Conservation (phyloP, 2,113 vertebrate genomes). For the Columba livia region DNA sequence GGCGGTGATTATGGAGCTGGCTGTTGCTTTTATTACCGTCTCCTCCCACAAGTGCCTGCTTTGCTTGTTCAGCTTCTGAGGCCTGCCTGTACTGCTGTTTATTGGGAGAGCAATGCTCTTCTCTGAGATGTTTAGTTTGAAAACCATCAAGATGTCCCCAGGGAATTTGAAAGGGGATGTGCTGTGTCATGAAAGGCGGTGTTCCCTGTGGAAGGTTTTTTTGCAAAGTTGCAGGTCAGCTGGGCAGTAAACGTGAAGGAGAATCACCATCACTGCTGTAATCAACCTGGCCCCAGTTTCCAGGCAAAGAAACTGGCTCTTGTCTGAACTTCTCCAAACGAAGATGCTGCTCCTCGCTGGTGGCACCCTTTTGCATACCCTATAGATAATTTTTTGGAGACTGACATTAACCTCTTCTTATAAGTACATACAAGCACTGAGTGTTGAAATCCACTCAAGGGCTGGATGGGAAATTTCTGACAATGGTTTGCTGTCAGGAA, state of each 20-base stretch:
- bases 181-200: not conserved
- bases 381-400: not conserved
- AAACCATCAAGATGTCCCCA: not conserved
- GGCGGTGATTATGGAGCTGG: not conserved
- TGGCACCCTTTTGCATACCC: not conserved
- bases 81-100: not conserved
- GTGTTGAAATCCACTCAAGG: slow-evolving; percentile 47
- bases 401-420: not conserved
- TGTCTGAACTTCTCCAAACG: not conserved
- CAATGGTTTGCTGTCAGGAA: slow-evolving; percentile 41
- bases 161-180: not conserved
- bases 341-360: not conserved
- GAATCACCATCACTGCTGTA: not conserved
- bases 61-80: not conserved
- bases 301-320: not conserved
- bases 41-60: not conserved
- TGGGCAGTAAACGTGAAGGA: not conserved
- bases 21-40: not conserved
- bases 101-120: not conserved
- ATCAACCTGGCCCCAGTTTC: not conserved
- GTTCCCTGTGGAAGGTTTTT: not conserved
- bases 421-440: not conserved
- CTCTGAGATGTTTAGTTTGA: not conserved
- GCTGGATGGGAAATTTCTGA: slow-evolving; percentile 53
- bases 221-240: not conserved